A percentile compares a stretch with the other conserved stretches of the same genome.
Evolutionary conservation across 2,113 vertebrate genomes (phyloP).

Genomic region (Larimichthys crocea): DNA sequence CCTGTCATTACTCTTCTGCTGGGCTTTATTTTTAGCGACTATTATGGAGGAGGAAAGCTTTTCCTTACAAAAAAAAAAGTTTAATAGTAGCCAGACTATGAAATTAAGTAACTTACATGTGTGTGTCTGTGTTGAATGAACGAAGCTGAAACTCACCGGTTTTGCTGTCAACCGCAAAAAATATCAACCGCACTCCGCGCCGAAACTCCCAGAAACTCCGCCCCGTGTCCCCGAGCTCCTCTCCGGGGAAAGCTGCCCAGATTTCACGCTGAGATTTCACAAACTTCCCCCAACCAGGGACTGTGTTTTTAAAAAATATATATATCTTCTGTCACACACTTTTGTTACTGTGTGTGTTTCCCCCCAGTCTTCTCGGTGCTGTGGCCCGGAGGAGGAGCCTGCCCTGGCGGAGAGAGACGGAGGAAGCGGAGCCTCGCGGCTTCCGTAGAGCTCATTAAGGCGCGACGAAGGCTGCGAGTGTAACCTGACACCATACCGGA

Average conservation of each 20-base stretch:
- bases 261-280: slow-evolving; percentile 44
- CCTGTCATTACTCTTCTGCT: slow-evolving; percentile 31
- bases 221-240: slow-evolving; percentile 16
- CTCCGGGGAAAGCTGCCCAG: slow-evolving; percentile 10
- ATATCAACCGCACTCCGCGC: slow-evolving; percentile 15
- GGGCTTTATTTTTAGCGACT: slow-evolving; percentile 7
- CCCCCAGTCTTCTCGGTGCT: neutral
- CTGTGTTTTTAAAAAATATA: neutral
- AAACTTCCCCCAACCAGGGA: neutral
- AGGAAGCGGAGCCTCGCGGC: slow-evolving; percentile 60
- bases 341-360: neutral
- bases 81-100: neutral
- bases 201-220: slow-evolving; percentile 42
- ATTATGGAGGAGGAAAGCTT: neutral
- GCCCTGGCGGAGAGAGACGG: neutral
- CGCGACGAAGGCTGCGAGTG: slow-evolving; percentile 18
- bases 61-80: neutral
- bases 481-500: neutral
- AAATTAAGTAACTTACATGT: neutral
- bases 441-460: slow-evolving; percentile 51
- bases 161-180: slow-evolving; percentile 56
- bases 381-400: slow-evolving; percentile 51
- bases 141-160: slow-evolving; percentile 67
- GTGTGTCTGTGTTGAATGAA: slow-evolving; percentile 11
- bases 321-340: neutral